A percentile compares a stretch with the other conserved stretches of the same genome.
Conservation (phyloP, 2,888 invertebrate genomes). For the Cantharis rufa region DNA sequence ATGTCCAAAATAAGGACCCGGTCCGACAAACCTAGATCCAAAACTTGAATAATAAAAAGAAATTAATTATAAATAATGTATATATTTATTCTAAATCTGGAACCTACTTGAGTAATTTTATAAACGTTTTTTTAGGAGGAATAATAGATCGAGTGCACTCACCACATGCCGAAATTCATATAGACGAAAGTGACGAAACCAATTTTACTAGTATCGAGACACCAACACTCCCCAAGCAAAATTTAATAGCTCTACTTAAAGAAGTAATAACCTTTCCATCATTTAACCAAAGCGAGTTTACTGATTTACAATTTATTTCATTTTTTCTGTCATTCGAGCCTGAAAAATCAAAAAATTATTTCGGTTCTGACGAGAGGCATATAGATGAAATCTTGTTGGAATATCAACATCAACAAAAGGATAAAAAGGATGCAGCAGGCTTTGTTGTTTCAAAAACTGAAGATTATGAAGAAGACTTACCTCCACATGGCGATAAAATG, state of each 20-base stretch:
- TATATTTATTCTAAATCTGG: not conserved
- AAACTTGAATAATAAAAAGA: too few species aligned
- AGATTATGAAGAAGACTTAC: constrained; percentile 77
- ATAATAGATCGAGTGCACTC: constrained; percentile 63
- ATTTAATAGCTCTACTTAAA: constrained; percentile 72
- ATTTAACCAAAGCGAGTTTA: constrained; percentile 31
- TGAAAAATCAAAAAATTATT: constrained; percentile 55
- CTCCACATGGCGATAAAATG: constrained; percentile 80
- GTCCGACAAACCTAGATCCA: too few species aligned
- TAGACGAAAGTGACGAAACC: constrained; percentile 74
- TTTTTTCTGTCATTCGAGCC: constrained; percentile 64
- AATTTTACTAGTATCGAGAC: constrained; percentile 78
- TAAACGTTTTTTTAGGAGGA: constrained; percentile 51
- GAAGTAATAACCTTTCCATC: constrained; percentile 62
- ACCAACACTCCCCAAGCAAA: constrained; percentile 70
- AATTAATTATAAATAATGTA: too few species aligned
- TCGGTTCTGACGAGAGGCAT: constrained; percentile 58
- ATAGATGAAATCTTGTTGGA: constrained; percentile 66
- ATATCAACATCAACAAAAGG: constrained; percentile 61
- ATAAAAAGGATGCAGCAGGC: constrained; percentile 34
- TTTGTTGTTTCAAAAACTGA: constrained; percentile 58
- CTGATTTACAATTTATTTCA: constrained; percentile 53
- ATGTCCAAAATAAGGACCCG: too few species aligned
- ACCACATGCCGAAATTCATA: constrained; percentile 73
- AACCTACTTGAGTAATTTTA: not conserved